Evolutionary conservation across 2,888 invertebrate species (phyloP).

Genomic region (Dastarcus helophoroides): DNA sequence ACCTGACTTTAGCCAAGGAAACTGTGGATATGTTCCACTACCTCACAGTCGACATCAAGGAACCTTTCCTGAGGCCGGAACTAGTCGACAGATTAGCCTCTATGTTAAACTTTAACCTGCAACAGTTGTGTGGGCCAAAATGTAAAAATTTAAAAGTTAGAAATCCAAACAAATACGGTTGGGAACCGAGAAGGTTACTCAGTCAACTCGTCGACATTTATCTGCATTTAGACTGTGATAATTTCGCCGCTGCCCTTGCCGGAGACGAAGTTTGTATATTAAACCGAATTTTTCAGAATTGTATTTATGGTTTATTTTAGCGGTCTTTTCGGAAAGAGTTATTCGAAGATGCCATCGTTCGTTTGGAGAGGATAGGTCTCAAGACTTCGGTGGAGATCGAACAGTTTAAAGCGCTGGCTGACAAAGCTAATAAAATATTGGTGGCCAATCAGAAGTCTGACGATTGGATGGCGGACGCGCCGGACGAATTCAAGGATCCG

Average conservation of each 20-base stretch:
- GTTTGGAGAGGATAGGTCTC: conserved; percentile 72
- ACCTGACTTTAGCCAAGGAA: conserved; percentile 83
- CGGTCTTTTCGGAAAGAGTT: conserved; percentile 87
- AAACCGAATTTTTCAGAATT: conserved; percentile 5
- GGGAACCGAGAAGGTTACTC: conserved; percentile 88
- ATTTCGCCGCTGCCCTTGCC: conserved; percentile 85
- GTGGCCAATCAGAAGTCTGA: conserved; percentile 76
- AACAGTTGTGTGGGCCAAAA: conserved; percentile 92
- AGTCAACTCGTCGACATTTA: conserved; percentile 94
- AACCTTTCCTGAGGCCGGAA: conserved; percentile 89
- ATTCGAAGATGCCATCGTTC: conserved; percentile 79
- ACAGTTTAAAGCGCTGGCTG: conserved; percentile 67
- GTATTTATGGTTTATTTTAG: conserved; percentile 41
- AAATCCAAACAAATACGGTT: conserved; percentile 89
- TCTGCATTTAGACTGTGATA: conserved; percentile 85
- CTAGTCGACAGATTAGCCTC: conserved; percentile 87
- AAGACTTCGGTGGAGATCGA: conserved; percentile 78
- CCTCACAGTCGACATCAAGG: conserved; percentile 85
- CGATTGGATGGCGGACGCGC: conserved; percentile 89
- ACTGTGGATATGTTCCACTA: conserved; percentile 98
- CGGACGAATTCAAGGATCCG: conserved; percentile 93
- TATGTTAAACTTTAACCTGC: conserved; percentile 97
- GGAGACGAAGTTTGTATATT: conserved; percentile 72
- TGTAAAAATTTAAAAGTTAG: conserved; percentile 89
- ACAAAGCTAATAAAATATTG: conserved; percentile 66